These are phyloP conservation scores for Solea senegalensis DNA, from an alignment of 2,113 vertebrate species.

Conservation along the genomic window DNA sequence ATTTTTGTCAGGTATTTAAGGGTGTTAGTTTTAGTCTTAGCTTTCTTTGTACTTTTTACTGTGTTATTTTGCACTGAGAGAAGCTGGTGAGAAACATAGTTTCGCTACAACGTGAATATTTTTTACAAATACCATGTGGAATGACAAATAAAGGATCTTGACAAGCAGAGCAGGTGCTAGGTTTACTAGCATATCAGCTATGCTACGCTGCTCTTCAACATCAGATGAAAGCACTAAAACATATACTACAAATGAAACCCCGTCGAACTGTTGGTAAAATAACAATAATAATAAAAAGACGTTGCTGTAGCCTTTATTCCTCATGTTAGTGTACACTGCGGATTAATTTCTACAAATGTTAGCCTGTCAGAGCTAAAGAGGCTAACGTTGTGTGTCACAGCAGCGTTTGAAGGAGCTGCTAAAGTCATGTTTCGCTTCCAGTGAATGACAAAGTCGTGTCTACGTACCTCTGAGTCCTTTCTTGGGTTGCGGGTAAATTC, in stretches of 20 bases:
- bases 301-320: background rate
- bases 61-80: too few species aligned
- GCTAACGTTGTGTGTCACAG: constrained; percentile 23
- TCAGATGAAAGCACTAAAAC: too few species aligned
- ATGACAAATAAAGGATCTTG: too few species aligned
- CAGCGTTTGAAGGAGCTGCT: constrained; percentile 22
- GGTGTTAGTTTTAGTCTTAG: too few species aligned
- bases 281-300: background rate
- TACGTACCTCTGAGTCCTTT: constrained; percentile 93
- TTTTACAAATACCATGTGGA: too few species aligned
- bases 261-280: background rate
- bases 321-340: background rate
- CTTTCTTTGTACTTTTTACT: too few species aligned
- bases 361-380: constrained; percentile 36
- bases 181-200: too few species aligned
- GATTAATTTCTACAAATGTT: background rate
- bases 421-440: background rate
- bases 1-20: too few species aligned
- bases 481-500: constrained; percentile 90
- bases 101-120: too few species aligned
- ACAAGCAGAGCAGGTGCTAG: too few species aligned
- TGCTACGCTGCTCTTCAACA: too few species aligned
- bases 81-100: too few species aligned
- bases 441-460: background rate
- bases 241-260: background rate